These are phyloP conservation scores for Meda fulgida DNA, from an alignment of 2,797 vertebrate genomes.

Conservation along the genomic window DNA sequence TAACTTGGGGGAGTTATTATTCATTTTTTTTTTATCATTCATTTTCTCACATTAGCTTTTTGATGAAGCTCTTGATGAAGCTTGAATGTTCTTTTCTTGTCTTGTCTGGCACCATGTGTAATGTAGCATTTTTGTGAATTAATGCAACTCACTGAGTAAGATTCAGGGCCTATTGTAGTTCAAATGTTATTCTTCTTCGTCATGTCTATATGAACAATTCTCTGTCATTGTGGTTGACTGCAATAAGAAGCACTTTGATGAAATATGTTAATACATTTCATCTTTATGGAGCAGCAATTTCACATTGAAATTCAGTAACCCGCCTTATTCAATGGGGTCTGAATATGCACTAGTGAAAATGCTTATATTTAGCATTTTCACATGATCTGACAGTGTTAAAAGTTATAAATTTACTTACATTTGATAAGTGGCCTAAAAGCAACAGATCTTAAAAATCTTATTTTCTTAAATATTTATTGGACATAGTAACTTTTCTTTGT, in stretches of 20 bases:
- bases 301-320: slow-evolving; percentile 40
- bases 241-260: slow-evolving; percentile 80
- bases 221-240: slow-evolving; percentile 77
- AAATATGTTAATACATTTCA: slow-evolving; percentile 78
- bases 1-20: slow-evolving; percentile 51
- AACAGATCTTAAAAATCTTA: too few species aligned
- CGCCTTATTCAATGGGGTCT: background rate
- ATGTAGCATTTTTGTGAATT: slow-evolving; percentile 76
- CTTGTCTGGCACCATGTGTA: slow-evolving; percentile 73
- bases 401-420: background rate
- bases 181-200: slow-evolving; percentile 79
- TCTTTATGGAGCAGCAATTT: slow-evolving; percentile 66
- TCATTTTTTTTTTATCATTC: slow-evolving; percentile 57
- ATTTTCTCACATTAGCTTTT: slow-evolving; percentile 60
- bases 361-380: background rate
- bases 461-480: background rate
- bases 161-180: slow-evolving; percentile 79
- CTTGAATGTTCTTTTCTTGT: slow-evolving; percentile 65
- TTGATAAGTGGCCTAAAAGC: background rate
- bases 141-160: slow-evolving; percentile 78
- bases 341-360: background rate
- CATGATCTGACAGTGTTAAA: background rate
- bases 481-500: background rate
- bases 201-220: slow-evolving; percentile 74
- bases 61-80: slow-evolving; percentile 67